These are phyloP conservation scores for Poecilia wingei DNA, from an alignment of 2,797 vertebrate species.

Conservation along the genomic window DNA sequence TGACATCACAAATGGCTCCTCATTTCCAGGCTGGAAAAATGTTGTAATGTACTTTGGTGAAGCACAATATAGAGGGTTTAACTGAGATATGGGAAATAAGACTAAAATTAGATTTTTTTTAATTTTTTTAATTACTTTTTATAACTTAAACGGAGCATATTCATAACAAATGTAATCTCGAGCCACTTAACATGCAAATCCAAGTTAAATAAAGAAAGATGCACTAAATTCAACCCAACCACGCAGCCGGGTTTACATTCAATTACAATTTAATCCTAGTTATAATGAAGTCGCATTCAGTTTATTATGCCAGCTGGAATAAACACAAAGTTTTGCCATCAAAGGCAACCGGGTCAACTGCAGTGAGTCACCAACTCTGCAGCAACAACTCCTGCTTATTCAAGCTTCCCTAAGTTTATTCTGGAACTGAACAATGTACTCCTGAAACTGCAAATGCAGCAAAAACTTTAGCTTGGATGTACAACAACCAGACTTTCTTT, in stretches of 20 bases:
- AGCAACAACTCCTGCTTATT: background rate
- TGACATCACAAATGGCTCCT: background rate
- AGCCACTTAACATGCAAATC: background rate
- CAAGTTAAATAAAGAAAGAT: background rate
- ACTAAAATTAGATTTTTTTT: background rate
- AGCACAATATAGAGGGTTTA: background rate
- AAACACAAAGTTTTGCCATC: background rate
- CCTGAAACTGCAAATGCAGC: background rate
- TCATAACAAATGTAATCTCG: background rate
- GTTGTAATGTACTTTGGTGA: background rate
- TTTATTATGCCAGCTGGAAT: background rate
- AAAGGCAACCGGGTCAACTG: background rate
- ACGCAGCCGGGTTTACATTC: background rate
- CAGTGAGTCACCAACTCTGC: background rate
- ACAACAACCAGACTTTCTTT: background rate
- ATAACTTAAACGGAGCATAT: background rate
- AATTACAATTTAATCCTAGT: background rate
- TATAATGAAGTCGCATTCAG: background rate
- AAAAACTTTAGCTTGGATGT: background rate
- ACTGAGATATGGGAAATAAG: background rate
- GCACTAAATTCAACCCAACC: background rate
- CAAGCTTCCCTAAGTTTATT: background rate
- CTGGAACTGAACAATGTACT: background rate
- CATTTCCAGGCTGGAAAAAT: background rate
- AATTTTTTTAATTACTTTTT: too few relatives aligned